phyloP scores from a whole-genome alignment of 2,888 invertebrate species.

The Melinopterus prodromus region DNA sequence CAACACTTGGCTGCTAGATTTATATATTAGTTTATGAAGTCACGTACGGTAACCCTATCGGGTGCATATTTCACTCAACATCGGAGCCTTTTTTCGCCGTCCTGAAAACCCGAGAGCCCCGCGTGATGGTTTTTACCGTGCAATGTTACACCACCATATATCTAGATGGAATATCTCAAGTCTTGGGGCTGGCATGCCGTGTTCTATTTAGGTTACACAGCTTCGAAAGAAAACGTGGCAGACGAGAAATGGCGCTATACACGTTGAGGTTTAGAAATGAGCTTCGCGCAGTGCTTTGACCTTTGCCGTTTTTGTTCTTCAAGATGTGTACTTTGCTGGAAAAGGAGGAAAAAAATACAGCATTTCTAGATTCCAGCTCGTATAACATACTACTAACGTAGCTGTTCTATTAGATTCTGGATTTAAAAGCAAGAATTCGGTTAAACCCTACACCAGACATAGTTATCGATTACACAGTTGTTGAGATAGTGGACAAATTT shows the following conservation, averaged over 20 bases:
- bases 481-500: too few relatives aligned
- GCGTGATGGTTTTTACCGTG: background rate
- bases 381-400: too few relatives aligned
- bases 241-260: background rate
- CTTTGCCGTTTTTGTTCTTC: background rate
- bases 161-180: conserved; percentile 24
- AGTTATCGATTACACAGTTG: too few relatives aligned
- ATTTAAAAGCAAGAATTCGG: too few relatives aligned
- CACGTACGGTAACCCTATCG: background rate
- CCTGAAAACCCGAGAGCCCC: background rate
- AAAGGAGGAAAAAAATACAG: background rate
- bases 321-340: background rate
- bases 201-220: conserved; percentile 19
- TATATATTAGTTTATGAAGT: background rate
- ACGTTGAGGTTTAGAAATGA: background rate
- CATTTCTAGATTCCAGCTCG: too few relatives aligned
- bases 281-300: conserved; percentile 10
- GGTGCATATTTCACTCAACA: background rate
- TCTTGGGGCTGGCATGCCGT: conserved; percentile 5
- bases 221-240: conserved; percentile 11
- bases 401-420: too few relatives aligned
- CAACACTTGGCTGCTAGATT: background rate
- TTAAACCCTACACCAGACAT: too few relatives aligned
- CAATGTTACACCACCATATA: conserved; percentile 7
- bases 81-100: background rate